Evolutionary conservation across 1,140 invertebrate genomes (phyloP).

Genomic region (Eufriesea mexicana): DNA sequence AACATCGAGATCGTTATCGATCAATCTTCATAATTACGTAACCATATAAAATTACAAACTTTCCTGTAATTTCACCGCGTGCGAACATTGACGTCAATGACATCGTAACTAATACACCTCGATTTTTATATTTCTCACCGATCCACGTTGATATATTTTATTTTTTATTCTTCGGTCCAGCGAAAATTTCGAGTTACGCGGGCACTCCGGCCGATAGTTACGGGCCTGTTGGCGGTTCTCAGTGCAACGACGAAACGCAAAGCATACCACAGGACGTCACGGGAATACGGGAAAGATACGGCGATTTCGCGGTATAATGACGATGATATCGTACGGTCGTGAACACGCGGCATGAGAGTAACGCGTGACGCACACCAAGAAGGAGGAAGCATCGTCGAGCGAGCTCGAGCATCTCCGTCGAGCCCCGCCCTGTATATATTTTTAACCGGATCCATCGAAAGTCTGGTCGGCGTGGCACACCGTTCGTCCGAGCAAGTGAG

Average conservation of each 20-base stretch:
- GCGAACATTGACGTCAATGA: background rate
- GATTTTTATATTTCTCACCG: background rate
- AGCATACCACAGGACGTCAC: slow-evolving; percentile 17
- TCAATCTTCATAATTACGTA: background rate
- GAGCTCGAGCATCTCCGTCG: slow-evolving; percentile 30
- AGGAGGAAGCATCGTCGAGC: slow-evolving; percentile 10
- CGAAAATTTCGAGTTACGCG: background rate
- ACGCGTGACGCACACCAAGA: background rate
- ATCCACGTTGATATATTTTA: background rate
- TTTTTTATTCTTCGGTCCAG: background rate
- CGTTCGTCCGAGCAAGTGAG: background rate
- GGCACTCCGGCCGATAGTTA: background rate
- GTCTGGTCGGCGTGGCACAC: slow-evolving; percentile 7
- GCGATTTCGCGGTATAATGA: slow-evolving; percentile 1
- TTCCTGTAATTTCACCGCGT: background rate
- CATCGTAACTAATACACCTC: background rate
- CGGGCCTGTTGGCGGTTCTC: slow-evolving; percentile 9
- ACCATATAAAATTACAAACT: background rate
- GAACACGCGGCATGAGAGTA: background rate
- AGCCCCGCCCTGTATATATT: slow-evolving; percentile 59
- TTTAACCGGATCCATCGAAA: slow-evolving; percentile 53
- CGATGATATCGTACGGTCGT: background rate
- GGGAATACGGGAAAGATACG: background rate
- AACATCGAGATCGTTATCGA: slow-evolving; percentile 11
- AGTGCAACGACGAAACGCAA: slow-evolving; percentile 7